Evolutionary conservation across 2,113 vertebrate species (phyloP).

Genomic region (Xyrauchen texanus): DNA sequence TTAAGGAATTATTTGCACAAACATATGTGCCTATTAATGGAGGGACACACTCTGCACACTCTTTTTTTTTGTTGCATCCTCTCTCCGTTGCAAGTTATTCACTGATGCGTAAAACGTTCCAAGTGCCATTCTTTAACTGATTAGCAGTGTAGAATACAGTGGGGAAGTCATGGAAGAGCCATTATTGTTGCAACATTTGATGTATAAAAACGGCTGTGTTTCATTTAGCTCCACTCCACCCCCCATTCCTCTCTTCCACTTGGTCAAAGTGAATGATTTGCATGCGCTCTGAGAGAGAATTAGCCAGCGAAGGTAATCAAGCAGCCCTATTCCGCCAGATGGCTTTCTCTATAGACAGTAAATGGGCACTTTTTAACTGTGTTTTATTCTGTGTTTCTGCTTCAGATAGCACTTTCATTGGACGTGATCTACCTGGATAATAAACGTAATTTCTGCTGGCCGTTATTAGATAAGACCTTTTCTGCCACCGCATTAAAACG

Average conservation of each 20-base stretch:
- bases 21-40: constrained; percentile 11
- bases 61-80: constrained; percentile 12
- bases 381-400: constrained; percentile 58
- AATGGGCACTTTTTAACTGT: constrained; percentile 58
- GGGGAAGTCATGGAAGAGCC: constrained; percentile 32
- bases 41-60: neutral
- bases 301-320: constrained; percentile 58
- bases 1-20: constrained; percentile 38
- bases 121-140: constrained; percentile 32
- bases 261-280: constrained; percentile 63
- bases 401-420: constrained; percentile 58
- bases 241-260: constrained; percentile 41
- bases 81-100: constrained; percentile 43
- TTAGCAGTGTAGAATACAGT: constrained; percentile 35
- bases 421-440: constrained; percentile 59
- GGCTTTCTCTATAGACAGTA: constrained; percentile 58
- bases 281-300: constrained; percentile 61
- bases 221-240: constrained; percentile 57
- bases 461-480: constrained; percentile 63
- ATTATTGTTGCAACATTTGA: constrained; percentile 57
- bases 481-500: constrained; percentile 41
- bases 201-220: constrained; percentile 56
- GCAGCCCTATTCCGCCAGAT: constrained; percentile 58
- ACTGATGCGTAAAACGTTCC: constrained; percentile 42
- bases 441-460: constrained; percentile 54